Evolutionary conservation across 2,797 vertebrate genomes (phyloP).

Genomic region (Anabacerthia variegaticeps): DNA sequence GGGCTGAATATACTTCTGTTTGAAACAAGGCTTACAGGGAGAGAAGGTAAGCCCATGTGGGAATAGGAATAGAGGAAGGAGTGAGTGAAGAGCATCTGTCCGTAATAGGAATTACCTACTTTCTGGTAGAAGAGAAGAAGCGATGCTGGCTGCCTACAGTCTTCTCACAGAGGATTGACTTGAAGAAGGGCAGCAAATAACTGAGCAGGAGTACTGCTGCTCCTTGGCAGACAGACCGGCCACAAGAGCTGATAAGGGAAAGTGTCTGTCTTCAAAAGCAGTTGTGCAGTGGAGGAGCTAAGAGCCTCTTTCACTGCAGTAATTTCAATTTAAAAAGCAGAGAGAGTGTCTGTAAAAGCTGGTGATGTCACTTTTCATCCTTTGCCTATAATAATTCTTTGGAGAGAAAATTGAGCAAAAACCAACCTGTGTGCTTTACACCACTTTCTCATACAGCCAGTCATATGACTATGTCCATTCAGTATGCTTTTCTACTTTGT

Average conservation of each 20-base stretch:
- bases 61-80: background rate
- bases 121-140: background rate
- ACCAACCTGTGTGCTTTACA: background rate
- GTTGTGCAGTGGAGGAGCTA: background rate
- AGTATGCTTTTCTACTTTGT: background rate
- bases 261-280: background rate
- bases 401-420: background rate
- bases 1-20: background rate
- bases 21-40: background rate
- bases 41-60: background rate
- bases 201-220: background rate
- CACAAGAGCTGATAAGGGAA: background rate
- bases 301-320: background rate
- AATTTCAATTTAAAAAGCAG: background rate
- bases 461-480: background rate
- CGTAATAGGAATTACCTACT: background rate
- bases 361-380: background rate
- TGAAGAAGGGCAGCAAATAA: background rate
- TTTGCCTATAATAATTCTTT: background rate
- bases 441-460: background rate
- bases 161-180: background rate
- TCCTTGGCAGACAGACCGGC: background rate
- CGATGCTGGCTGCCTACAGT: background rate
- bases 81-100: background rate
- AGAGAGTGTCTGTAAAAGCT: background rate